phyloP scores from a whole-genome alignment of 2,888 invertebrate genomes.

The Laspeyria flexula region DNA sequence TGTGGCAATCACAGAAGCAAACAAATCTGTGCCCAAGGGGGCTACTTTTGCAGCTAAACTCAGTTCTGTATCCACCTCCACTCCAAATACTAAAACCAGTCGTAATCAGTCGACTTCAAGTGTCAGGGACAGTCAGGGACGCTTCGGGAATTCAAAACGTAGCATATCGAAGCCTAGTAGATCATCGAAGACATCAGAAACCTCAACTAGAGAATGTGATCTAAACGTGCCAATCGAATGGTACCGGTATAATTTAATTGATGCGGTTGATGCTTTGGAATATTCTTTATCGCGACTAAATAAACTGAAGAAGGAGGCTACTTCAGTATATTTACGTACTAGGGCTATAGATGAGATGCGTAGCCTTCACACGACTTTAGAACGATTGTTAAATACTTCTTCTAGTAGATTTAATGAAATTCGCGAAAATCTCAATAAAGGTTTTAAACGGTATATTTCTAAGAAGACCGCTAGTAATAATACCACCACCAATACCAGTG shows the following conservation, averaged over 20 bases:
- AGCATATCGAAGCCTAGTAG: slow-evolving; percentile 38
- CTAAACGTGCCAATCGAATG: slow-evolving; percentile 82
- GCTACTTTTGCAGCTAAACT: slow-evolving; percentile 74
- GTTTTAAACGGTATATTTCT: slow-evolving; percentile 80
- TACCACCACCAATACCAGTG: slow-evolving; percentile 43
- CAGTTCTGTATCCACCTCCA: slow-evolving; percentile 55
- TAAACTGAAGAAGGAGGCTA: slow-evolving; percentile 80
- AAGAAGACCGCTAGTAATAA: slow-evolving; percentile 59
- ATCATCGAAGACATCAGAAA: slow-evolving; percentile 29
- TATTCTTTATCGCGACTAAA: slow-evolving; percentile 83
- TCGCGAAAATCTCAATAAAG: slow-evolving; percentile 82
- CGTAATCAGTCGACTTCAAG: slow-evolving; percentile 14
- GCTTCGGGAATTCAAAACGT: slow-evolving; percentile 30
- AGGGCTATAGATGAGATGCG: slow-evolving; percentile 81
- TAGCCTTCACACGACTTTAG: slow-evolving; percentile 82
- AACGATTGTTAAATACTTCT: slow-evolving; percentile 84
- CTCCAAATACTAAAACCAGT: slow-evolving; percentile 31
- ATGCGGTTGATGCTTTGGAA: slow-evolving; percentile 85
- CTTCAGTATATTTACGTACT: slow-evolving; percentile 75
- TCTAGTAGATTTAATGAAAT: slow-evolving; percentile 84
- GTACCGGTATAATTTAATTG: slow-evolving; percentile 86
- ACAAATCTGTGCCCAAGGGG: slow-evolving; percentile 59
- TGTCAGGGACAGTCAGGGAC: no score
- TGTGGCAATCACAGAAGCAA: slow-evolving; percentile 73
- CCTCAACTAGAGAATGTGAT: slow-evolving; percentile 57